Percentiles rank a stretch among this genome's conserved stretches.
phyloP scores from a whole-genome alignment of 1,140 invertebrate genomes.

The Aethina tumida region DNA sequence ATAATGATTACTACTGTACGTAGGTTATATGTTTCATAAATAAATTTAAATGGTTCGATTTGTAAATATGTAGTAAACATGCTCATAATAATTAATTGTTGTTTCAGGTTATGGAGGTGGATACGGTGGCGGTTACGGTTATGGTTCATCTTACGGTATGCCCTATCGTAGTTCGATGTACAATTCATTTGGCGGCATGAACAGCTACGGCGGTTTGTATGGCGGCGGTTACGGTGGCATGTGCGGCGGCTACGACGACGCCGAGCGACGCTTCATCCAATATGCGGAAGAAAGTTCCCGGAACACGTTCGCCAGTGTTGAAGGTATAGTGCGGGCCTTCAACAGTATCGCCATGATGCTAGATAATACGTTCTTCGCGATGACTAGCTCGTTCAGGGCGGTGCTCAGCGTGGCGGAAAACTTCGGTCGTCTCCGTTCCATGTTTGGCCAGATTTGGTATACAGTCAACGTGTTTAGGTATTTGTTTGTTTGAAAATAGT shows the following conservation, averaged over 20 bases:
- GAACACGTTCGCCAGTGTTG: conserved; percentile 88
- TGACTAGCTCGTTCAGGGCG: conserved; percentile 90
- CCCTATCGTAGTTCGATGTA: conserved; percentile 19
- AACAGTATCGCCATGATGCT: conserved; percentile 92
- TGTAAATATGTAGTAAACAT: conserved; percentile 30
- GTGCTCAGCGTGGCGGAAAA: conserved; percentile 93
- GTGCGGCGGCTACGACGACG: conserved; percentile 44
- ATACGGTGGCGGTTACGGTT: conserved; percentile 28
- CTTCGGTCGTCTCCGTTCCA: conserved; percentile 69
- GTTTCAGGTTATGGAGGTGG: conserved; percentile 30
- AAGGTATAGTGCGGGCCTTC: conserved; percentile 84
- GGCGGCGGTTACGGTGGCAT: conserved; percentile 38
- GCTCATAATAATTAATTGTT: conserved; percentile 26
- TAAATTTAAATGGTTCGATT: conserved; percentile 13
- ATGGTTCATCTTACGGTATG: conserved; percentile 28
- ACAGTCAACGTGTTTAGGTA: conserved; percentile 74
- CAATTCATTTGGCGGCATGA: conserved; percentile 30
- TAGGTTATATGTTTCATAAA: conserved; percentile 9
- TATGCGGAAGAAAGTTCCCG: conserved; percentile 84
- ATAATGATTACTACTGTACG: conserved; percentile 1
- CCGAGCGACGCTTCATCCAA: conserved; percentile 65
- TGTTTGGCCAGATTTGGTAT: conserved; percentile 77
- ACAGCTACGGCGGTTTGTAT: conserved; percentile 25
- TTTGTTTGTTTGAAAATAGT: too few relatives aligned
- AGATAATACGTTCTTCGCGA: conserved; percentile 89